Percentiles rank a stretch among this genome's conserved stretches.
Conservation (phyloP, 2,113 vertebrate genomes). For the Amblyopsis rosae region DNA sequence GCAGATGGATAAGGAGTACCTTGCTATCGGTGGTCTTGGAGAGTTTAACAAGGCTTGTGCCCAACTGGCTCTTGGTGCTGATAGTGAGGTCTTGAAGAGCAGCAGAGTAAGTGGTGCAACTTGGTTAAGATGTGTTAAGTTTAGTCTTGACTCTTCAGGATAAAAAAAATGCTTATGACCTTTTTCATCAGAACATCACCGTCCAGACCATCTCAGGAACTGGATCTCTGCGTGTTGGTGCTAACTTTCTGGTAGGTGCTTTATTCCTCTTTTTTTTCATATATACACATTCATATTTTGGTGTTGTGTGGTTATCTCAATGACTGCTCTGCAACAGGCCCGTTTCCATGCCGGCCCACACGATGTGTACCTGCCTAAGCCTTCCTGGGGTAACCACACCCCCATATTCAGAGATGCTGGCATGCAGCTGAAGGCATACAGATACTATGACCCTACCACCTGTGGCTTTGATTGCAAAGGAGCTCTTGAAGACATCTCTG, state of each 20-base stretch:
- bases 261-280: not conserved
- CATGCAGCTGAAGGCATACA: slow-evolving; percentile 90
- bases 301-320: not conserved
- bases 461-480: slow-evolving; percentile 95
- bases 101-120: slow-evolving; percentile 81
- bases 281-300: not conserved
- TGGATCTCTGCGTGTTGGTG: slow-evolving; percentile 91
- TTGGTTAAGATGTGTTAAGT: not conserved
- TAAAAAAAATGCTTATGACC: not conserved
- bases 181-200: slow-evolving; percentile 81
- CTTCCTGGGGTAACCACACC: slow-evolving; percentile 97
- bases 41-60: slow-evolving; percentile 87
- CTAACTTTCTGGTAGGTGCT: slow-evolving; percentile 87
- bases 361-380: slow-evolving; percentile 94
- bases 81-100: slow-evolving; percentile 86
- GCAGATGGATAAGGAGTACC: slow-evolving; percentile 93
- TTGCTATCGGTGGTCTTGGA: slow-evolving; percentile 83
- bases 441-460: slow-evolving; percentile 92
- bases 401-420: slow-evolving; percentile 96
- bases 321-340: slow-evolving; percentile 72
- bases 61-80: slow-evolving; percentile 84
- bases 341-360: slow-evolving; percentile 86
- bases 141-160: not conserved
- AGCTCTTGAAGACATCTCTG: slow-evolving; percentile 92
- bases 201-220: slow-evolving; percentile 98